Evolutionary conservation across 2,797 vertebrate species (phyloP), one percentile per base, ranked within the genome.

Genomic region (Melanotaenia pygmaea): DNA sequence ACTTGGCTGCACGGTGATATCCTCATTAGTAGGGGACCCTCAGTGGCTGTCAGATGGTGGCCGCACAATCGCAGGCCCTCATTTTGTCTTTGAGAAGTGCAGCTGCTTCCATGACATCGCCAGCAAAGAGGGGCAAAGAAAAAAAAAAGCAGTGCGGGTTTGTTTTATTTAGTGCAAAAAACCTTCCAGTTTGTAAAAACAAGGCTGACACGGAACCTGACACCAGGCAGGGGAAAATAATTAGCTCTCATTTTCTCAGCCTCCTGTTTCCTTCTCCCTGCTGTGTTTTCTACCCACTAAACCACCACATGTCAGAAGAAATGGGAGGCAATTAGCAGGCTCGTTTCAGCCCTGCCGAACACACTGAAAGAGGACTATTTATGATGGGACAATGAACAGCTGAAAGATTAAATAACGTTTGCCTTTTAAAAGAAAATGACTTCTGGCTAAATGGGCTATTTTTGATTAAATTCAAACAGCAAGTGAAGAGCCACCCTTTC

Each of bases 341-440:
- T 98, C 97, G 97, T 98, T 99, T 99, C 97, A 99, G 98, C 97
- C 97, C 97, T 95, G 97, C 97, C 97, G 97, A 98, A 98, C 97
- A 97, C 96, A 96, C 96, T 99, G 97, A 99, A 99, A 99, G 97
- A 97, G 97, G 97, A 99, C 97, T 99, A 99, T 99, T 99, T 99
- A 99, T 99, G 98, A 99, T 97, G 98, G 97, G 97, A 99, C 98
- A 99, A 99, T 99, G 98, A 99, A 97, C 98, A 99, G 98, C 98
- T 99, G 98, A 99, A 99, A 99, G 97, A 99, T 99, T 99, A 99
- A 99, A 99, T 99, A 99, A 99, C 98, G 97, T 99, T 99, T 98
- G 97, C 97, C 97, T 98, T 99, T 99, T 98, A 97, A 99, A 99
- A 97, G 97, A 99, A 99, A 99, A 99, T 99, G 97, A 99, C 98